Evolutionary conservation across 1,140 invertebrate species (phyloP).

Genomic region (Eufriesea mexicana): DNA sequence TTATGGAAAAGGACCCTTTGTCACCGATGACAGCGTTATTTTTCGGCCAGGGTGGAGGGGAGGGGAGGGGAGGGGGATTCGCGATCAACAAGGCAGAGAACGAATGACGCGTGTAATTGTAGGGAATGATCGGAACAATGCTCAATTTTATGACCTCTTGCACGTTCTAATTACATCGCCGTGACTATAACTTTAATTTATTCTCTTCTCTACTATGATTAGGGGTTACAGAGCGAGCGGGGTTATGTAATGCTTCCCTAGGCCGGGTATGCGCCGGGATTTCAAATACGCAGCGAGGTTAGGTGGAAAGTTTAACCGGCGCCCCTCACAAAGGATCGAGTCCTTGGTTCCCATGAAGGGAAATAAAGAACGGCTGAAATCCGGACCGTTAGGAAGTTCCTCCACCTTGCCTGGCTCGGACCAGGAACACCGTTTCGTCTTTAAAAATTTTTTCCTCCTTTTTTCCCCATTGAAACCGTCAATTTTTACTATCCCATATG

Average conservation of each 20-base stretch:
- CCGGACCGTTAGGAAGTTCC: slow-evolving; percentile 10
- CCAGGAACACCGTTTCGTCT: neutral
- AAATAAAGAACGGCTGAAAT: slow-evolving; percentile 26
- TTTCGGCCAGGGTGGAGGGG: no score
- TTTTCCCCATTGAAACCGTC: no score
- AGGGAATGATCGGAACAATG: neutral
- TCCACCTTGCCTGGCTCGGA: neutral
- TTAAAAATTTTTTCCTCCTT: neutral
- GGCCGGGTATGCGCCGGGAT: neutral
- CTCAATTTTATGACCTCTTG: neutral
- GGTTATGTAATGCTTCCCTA: neutral
- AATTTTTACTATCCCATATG: neutral
- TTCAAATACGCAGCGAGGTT: neutral
- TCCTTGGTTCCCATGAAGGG: slow-evolving; percentile 26
- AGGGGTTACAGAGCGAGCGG: neutral
- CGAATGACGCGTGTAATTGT: neutral
- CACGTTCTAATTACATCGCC: neutral
- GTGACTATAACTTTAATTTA: neutral
- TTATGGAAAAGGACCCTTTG: no score
- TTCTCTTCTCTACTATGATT: neutral
- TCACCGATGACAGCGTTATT: neutral
- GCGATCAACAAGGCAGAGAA: neutral
- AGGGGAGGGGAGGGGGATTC: neutral
- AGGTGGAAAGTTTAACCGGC: slow-evolving; percentile 8
- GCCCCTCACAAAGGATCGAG: slow-evolving; percentile 22